These are phyloP conservation scores for Acanthoscelides obtectus DNA, from an alignment of 2,888 invertebrate species.

Conservation along the genomic window DNA sequence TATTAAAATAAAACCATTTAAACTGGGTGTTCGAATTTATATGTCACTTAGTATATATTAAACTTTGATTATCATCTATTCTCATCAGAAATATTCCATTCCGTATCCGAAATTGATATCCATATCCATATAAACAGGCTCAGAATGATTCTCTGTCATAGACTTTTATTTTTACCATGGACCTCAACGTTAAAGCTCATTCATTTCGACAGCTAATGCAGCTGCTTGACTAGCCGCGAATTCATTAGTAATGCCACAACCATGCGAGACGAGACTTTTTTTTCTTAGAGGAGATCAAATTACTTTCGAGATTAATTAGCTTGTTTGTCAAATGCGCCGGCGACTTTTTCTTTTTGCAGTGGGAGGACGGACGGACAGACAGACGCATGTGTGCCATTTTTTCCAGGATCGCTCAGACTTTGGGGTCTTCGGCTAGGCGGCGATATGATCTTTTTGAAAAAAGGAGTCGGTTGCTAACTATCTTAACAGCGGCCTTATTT, in stretches of 20 bases:
- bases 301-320: background rate
- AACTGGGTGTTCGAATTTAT: no score
- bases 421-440: background rate
- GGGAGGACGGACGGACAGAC: background rate
- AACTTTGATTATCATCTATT: no score
- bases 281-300: no score
- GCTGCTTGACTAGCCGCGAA: background rate
- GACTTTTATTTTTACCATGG: background rate
- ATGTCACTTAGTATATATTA: no score
- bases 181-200: background rate
- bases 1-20: no score
- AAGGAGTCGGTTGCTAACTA: no score
- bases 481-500: no score
- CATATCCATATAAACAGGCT: no score
- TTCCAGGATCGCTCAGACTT: background rate
- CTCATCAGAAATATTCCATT: no score
- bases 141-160: background rate
- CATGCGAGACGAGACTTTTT: background rate
- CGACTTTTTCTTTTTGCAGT: background rate
- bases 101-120: no score
- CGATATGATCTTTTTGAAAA: background rate
- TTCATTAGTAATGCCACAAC: background rate
- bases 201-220: background rate
- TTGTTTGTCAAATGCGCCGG: background rate
- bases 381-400: background rate